Evolutionary conservation across 2,797 vertebrate species (phyloP), one percentile per base, ranked within the genome.

Genomic region (Margarornis squamiger): DNA sequence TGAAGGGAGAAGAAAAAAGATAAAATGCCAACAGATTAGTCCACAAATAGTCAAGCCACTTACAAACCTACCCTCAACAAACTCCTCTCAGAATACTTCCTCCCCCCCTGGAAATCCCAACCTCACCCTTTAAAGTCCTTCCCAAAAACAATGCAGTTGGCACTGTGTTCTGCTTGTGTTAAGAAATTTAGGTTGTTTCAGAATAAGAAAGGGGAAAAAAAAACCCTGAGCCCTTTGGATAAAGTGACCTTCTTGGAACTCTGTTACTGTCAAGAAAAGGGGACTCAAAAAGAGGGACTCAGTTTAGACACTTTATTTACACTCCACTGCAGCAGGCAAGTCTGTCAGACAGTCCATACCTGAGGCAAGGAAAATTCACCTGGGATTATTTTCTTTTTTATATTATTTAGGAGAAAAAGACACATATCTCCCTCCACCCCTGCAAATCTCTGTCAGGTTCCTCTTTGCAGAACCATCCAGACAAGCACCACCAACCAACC

Each of bases 401-500:
- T 61, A 65, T 27, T 19, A 43, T 38, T 86, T 76, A 16, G 24
- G 10, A 70, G 46, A 43, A 88, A 67, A 59, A 22, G 3, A 4
- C n/a, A 58, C 17, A 10, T 38, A 61, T 29, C 15, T 3, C 2
- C 10, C 4, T 1, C 27, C 15, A 24, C 1, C 3, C 9, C 10
- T 52, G 27, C 23, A 54, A 12, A 34, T 62, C 6, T 45, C 27
- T 57, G 14, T 5, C 32, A 27, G 12, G 5, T 51, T 79, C 13
- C 17, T 62, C 7, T 18, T 39, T 54, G 23, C 39, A 86, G 21
- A 63, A 38, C 15, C 13, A 9, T 12, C 19, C 17, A 23, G 63
- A 20, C 4, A 59, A 66, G 6, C 5, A 19, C 3, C 29, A 58
- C 15, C 13, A 57, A 11, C 2, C 22, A 63, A 5, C 13, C 12